Conservation (phyloP, 1,140 invertebrate species). For the Mamestra configurata region DNA sequence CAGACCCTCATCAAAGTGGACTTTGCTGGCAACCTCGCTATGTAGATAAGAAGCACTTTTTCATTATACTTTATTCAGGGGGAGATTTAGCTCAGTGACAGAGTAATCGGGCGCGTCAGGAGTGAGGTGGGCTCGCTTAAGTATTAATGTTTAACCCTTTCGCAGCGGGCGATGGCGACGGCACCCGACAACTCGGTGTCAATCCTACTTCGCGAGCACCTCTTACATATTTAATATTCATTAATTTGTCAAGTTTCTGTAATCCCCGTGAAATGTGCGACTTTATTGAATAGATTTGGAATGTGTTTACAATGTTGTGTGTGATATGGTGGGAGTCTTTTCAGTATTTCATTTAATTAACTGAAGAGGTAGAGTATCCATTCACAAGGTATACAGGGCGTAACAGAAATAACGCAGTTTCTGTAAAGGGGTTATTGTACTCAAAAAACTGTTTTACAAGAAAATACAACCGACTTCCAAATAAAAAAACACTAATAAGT, state of each 20-base stretch:
- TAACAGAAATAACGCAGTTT: too few relatives aligned
- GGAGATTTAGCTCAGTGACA: constrained; percentile 85
- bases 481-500: too few relatives aligned
- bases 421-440: too few relatives aligned
- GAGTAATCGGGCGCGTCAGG: constrained; percentile 83
- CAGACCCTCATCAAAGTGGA: constrained; percentile 79
- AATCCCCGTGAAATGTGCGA: constrained; percentile 37
- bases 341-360: too few relatives aligned
- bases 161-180: constrained; percentile 66
- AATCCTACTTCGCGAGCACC: constrained; percentile 75
- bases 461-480: too few relatives aligned
- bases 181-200: constrained; percentile 81
- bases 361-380: too few relatives aligned
- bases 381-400: too few relatives aligned
- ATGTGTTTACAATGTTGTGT: constrained; percentile 54
- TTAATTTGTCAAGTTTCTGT: constrained; percentile 81
- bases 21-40: constrained; percentile 60
- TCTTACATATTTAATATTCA: constrained; percentile 84
- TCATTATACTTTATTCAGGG: constrained; percentile 87
- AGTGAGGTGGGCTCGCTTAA: constrained; percentile 79
- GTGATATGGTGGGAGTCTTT: too few relatives aligned
- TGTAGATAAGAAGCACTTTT: constrained; percentile 85
- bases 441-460: too few relatives aligned
- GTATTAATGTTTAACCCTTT: constrained; percentile 87
- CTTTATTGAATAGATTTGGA: constrained; percentile 25